Evolutionary conservation across 1,140 invertebrate genomes (phyloP).

Genomic region (Drosophila neocordata): DNA sequence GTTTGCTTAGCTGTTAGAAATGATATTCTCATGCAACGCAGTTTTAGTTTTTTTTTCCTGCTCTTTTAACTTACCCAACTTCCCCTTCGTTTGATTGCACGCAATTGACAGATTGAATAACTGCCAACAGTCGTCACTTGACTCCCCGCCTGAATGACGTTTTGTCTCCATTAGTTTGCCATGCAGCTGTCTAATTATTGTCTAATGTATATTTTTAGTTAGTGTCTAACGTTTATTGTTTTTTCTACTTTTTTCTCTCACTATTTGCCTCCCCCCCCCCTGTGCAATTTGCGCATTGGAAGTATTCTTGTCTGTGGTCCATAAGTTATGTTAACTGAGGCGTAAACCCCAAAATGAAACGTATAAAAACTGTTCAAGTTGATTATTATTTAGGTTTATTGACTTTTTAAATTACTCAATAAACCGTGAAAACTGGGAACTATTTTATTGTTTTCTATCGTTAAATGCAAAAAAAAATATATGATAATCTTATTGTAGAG

Average conservation of each 20-base stretch:
- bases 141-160: constrained; percentile 22
- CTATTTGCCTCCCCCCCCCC: constrained; percentile 10
- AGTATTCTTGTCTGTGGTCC: constrained; percentile 9
- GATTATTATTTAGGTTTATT: constrained; percentile 3
- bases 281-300: constrained; percentile 33
- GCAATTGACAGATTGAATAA: constrained; percentile 42
- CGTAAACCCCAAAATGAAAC: constrained; percentile 25
- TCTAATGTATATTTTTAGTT: constrained; percentile 41
- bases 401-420: constrained; percentile 3
- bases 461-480: too few species aligned
- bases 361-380: constrained; percentile 1
- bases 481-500: too few species aligned
- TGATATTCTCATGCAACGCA: constrained; percentile 35
- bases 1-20: constrained; percentile 15
- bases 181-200: constrained; percentile 64
- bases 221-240: constrained; percentile 21
- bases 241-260: constrained; percentile 9
- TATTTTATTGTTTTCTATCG: too few species aligned
- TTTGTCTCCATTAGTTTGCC: constrained; percentile 34
- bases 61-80: constrained; percentile 11
- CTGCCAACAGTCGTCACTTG: neutral
- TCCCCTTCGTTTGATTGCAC: constrained; percentile 17
- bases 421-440: neutral
- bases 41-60: neutral
- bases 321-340: constrained; percentile 34